Conservation (phyloP, 2,113 vertebrate genomes). For the Marcusenius ussheri region DNA sequence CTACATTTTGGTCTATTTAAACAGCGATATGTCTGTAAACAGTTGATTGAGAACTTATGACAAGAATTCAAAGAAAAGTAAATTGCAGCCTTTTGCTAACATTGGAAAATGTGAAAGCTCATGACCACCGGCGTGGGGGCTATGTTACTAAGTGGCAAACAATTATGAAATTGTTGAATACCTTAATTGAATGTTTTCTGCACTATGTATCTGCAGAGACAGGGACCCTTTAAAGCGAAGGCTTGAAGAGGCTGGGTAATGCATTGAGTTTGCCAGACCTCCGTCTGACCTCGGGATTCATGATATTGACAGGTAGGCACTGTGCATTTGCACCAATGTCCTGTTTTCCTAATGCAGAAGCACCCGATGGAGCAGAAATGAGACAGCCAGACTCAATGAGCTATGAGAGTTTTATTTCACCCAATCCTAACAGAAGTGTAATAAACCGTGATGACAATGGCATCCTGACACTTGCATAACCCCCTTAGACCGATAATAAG, state of each 20-base stretch:
- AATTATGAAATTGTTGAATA: neutral
- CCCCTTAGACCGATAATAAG: neutral
- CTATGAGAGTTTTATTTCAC: slow-evolving; percentile 12
- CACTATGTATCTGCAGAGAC: no score
- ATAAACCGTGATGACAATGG: neutral
- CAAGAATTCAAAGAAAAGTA: neutral
- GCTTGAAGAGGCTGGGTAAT: slow-evolving; percentile 35
- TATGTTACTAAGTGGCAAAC: neutral
- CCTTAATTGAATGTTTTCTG: neutral
- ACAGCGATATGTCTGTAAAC: neutral
- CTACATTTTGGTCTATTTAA: neutral
- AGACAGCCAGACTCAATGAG: neutral
- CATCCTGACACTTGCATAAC: neutral
- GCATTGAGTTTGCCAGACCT: slow-evolving; percentile 49
- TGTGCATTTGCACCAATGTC: neutral
- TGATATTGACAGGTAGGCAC: neutral
- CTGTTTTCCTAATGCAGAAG: slow-evolving; percentile 13
- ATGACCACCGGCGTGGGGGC: neutral
- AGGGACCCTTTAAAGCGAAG: neutral
- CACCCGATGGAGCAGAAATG: slow-evolving; percentile 23
- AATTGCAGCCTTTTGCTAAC: neutral
- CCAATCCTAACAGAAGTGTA: neutral
- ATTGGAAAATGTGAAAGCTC: neutral
- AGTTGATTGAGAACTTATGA: neutral
- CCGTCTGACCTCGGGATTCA: slow-evolving; percentile 43